Conservation (phyloP, 30 jellyfish, hydroid and myxozoan species). For the Catostylus mosaicus region DNA sequence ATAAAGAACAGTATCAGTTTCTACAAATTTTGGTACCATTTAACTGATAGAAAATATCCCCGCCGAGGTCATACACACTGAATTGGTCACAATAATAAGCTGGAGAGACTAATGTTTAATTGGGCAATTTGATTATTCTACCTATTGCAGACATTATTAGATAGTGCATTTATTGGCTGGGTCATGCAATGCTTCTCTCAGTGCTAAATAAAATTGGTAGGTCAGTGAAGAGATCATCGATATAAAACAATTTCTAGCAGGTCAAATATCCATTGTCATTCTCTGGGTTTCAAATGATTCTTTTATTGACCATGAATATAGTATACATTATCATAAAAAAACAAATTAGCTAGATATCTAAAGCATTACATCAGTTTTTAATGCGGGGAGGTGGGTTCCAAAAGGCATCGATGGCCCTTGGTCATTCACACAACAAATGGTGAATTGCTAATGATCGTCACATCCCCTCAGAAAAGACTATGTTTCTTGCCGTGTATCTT, state of each 20-base stretch:
- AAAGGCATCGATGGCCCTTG: too few species aligned
- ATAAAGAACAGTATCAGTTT: too few species aligned
- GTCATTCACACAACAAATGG: too few species aligned
- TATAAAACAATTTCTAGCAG: neutral
- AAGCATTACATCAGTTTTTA: too few species aligned
- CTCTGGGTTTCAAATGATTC: neutral
- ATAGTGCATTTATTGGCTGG: neutral
- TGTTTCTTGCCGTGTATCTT: too few species aligned
- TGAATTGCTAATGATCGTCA: too few species aligned
- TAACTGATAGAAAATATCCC: neutral
- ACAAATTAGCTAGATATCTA: too few species aligned
- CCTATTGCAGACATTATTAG: constrained; percentile 6
- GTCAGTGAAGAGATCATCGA: constrained; percentile 8
- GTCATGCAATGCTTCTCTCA: neutral
- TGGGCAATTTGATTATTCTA: neutral
- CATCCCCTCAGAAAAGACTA: too few species aligned
- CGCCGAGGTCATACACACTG: neutral
- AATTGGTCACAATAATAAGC: neutral
- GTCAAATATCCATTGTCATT: neutral
- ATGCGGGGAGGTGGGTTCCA: too few species aligned
- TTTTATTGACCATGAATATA: neutral
- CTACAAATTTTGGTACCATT: too few species aligned
- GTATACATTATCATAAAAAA: neutral
- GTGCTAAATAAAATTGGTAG: neutral
- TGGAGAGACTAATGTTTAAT: neutral